Evolutionary conservation across 2,113 vertebrate genomes (phyloP).

Genomic region (Rhinopomastus cyanomelas): DNA sequence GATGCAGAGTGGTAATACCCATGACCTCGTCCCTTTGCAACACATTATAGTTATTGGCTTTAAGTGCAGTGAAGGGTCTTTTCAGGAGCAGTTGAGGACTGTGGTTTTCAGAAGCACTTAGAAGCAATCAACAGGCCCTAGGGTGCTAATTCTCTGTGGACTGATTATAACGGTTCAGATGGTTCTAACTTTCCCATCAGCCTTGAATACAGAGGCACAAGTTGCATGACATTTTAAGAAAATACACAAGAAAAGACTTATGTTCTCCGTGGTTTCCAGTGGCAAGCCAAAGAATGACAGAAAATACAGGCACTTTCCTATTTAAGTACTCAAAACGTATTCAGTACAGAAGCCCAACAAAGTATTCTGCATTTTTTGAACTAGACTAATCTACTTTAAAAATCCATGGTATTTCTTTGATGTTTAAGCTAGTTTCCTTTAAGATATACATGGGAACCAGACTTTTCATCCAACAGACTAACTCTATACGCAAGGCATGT

Average conservation of each 20-base stretch:
- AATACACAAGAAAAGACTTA: background rate
- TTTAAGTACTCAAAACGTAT: background rate
- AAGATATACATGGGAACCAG: background rate
- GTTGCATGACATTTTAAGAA: background rate
- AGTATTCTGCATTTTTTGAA: background rate
- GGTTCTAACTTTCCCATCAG: background rate
- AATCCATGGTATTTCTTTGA: background rate
- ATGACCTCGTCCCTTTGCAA: background rate
- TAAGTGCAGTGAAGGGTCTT: background rate
- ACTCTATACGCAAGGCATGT: background rate
- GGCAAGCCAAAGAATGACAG: background rate
- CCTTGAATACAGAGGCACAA: background rate
- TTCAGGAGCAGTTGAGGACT: background rate
- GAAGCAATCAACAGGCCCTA: accelerated
- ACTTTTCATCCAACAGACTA: background rate
- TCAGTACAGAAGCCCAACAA: background rate
- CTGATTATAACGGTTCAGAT: background rate
- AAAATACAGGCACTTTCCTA: background rate
- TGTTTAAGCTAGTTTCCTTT: background rate
- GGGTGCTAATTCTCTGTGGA: background rate
- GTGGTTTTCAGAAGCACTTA: background rate
- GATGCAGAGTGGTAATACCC: background rate
- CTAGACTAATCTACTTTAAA: background rate
- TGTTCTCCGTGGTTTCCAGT: background rate
- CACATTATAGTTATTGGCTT: background rate